Percentiles rank a stretch among this genome's conserved stretches.
Conservation (phyloP, 2,113 vertebrate genomes). For the Melozone crissalis region DNA sequence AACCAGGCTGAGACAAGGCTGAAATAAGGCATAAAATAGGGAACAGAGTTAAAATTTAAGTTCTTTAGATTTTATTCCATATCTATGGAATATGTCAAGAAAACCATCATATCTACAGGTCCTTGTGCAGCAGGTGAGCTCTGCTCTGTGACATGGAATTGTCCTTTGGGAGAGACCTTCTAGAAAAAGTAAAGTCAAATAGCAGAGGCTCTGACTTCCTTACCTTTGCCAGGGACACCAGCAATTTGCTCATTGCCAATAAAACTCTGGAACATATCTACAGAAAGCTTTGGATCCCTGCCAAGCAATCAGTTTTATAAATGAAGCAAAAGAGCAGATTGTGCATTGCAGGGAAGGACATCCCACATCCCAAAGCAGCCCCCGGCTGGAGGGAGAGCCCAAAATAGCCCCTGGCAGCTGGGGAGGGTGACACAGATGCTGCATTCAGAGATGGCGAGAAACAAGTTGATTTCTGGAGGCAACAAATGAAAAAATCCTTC, state of each 20-base stretch:
- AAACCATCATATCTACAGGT: background rate
- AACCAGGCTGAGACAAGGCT: background rate
- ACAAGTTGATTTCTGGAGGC: background rate
- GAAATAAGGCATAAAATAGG: background rate
- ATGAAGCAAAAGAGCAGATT: background rate
- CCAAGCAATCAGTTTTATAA: background rate
- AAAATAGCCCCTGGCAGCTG: background rate
- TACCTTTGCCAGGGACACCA: slow-evolving; percentile 42
- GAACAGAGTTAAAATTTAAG: background rate
- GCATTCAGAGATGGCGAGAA: background rate
- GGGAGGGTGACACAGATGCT: background rate
- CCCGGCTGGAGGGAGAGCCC: background rate
- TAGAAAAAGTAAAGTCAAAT: background rate
- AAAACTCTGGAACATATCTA: background rate
- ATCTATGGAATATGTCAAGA: background rate
- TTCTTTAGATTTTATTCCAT: background rate
- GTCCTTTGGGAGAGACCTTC: background rate
- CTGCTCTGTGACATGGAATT: background rate
- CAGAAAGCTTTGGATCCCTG: background rate
- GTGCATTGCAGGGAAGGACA: background rate
- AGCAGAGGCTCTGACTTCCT: background rate
- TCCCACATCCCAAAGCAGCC: background rate
- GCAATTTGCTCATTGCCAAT: background rate
- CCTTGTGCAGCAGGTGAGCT: background rate
- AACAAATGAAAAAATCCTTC: background rate